These are phyloP conservation scores for Colius striatus DNA, from an alignment of 2,113 vertebrate genomes.

Conservation along the genomic window DNA sequence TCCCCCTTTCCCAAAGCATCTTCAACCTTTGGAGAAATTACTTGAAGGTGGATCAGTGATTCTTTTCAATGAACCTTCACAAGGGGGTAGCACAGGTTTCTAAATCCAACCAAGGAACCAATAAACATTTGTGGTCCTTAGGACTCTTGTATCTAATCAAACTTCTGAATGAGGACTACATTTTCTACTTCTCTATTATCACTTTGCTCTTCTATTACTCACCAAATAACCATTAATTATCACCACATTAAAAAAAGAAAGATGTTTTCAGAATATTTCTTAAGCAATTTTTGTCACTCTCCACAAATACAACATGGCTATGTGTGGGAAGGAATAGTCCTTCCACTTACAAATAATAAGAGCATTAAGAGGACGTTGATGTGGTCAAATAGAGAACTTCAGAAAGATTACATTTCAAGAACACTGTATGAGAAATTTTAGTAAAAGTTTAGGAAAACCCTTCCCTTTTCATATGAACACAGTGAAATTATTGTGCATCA, in stretches of 20 bases:
- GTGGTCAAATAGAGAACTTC: not conserved
- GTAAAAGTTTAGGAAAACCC: not conserved
- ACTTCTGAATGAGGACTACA: not conserved
- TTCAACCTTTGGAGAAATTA: not conserved
- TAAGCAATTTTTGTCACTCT: not conserved
- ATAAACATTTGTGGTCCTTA: fast-evolving
- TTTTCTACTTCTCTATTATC: not conserved
- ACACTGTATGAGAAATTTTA: not conserved
- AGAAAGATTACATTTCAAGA: not conserved
- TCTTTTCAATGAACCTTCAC: fast-evolving
- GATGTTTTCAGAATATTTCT: not conserved
- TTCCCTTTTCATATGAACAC: not conserved
- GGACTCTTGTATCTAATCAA: not conserved
- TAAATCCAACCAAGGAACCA: not conserved
- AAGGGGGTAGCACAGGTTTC: fast-evolving
- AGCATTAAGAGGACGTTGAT: not conserved
- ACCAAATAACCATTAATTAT: not conserved
- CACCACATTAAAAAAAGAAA: not conserved
- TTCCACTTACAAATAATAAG: not conserved
- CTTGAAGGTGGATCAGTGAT: not conserved
- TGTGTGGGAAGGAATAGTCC: not conserved
- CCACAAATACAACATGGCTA: not conserved
- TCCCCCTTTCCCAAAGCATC: not conserved
- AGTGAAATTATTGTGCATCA: not conserved
- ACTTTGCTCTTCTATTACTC: not conserved